Percentiles rank a stretch among this genome's conserved stretches.
phyloP scores from a whole-genome alignment of 2,888 invertebrate genomes.

The Drosophila borborema region DNA sequence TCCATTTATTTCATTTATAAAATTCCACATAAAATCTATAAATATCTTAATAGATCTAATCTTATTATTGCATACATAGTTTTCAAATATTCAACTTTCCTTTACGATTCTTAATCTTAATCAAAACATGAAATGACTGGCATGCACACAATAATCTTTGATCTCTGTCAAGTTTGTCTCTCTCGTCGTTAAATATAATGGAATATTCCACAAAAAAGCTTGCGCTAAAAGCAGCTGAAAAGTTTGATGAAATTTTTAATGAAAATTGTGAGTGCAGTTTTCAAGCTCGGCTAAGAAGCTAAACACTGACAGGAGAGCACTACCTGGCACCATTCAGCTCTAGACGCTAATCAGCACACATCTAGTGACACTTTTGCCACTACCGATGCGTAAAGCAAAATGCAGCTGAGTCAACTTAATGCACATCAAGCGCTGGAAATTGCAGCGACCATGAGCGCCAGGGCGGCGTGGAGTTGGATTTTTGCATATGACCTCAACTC shows the following conservation, averaged over 20 bases:
- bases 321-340: constrained; percentile 13
- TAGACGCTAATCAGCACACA: constrained; percentile 58
- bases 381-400: constrained; percentile 20
- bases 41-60: no score
- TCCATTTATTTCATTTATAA: no score
- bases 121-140: not conserved
- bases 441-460: constrained; percentile 35
- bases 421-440: constrained; percentile 65
- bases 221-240: not conserved
- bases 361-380: constrained; percentile 26
- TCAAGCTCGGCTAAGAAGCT: constrained; percentile 19
- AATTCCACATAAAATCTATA: not conserved
- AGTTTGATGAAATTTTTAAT: constrained; percentile 49
- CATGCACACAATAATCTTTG: not conserved
- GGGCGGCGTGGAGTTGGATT: no score
- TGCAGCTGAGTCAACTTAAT: constrained; percentile 30
- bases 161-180: not conserved
- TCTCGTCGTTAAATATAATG: not conserved
- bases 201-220: not conserved
- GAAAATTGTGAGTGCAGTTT: constrained; percentile 37
- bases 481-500: constrained; percentile 15
- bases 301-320: constrained; percentile 20
- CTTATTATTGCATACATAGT: no score
- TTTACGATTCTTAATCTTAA: no score
- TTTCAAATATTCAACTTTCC: not conserved